Conservation (phyloP, 2,113 vertebrate species). For the Melospiza georgiana region DNA sequence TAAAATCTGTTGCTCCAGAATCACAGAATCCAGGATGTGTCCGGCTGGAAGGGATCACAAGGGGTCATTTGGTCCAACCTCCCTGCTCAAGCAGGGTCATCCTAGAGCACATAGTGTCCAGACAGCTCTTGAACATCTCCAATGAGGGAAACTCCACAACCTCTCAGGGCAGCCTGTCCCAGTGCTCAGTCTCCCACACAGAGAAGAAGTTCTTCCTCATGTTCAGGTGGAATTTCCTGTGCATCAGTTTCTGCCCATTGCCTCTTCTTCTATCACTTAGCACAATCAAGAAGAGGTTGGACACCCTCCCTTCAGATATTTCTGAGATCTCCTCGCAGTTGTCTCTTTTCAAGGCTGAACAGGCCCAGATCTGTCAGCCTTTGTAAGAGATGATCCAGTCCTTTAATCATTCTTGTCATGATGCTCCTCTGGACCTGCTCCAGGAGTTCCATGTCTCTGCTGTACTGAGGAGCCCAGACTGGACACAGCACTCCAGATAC, state of each 20-base stretch:
- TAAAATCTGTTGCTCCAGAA: not conserved
- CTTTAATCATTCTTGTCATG: not conserved
- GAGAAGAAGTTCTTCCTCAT: not conserved
- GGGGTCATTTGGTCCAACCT: not conserved
- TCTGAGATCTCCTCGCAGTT: not conserved
- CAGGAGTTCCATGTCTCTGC: not conserved
- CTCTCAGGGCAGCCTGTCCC: not conserved
- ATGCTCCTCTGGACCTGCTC: not conserved
- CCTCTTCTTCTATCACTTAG: not conserved
- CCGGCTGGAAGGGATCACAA: not conserved
- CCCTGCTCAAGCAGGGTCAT: not conserved
- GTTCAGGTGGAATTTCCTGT: not conserved
- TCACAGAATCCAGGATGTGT: not conserved
- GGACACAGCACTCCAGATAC: not conserved
- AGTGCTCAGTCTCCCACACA: accelerated
- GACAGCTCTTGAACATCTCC: not conserved
- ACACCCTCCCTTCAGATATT: not conserved
- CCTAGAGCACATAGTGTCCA: not conserved
- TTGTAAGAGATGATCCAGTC: not conserved
- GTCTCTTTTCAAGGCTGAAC: not conserved
- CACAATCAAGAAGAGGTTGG: not conserved
- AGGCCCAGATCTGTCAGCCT: not conserved
- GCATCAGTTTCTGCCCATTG: not conserved
- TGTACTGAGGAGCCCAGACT: not conserved
- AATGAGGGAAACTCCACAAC: not conserved